Evolutionary conservation across 2,888 invertebrate species (phyloP), one percentile per base, ranked within the genome.

Genomic region (Xestia sexstrigata): DNA sequence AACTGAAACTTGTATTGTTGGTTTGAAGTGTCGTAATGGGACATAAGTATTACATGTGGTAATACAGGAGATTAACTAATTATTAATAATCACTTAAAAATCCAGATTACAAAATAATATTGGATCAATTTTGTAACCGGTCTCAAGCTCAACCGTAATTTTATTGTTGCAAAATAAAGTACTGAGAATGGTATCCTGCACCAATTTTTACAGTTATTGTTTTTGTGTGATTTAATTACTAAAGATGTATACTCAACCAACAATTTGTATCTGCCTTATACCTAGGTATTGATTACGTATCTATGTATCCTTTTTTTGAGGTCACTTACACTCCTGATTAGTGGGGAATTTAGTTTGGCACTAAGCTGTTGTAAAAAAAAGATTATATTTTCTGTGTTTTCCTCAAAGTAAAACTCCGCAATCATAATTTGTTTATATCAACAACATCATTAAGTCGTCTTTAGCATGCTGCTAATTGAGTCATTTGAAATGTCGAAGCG

Each of bases 21-120:
- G 26, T 70, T 15, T 52, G 35, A 45, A 75, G 30, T 55, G 30
- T 58, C 9, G 62, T 69, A 74, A 70, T 72, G 13, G 11, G 9
- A 63, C 23, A 30, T 70, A 52, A 35, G 30, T 35, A 23, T 42
- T 68, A 74, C 58, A 69, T 63, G 52, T 42, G 35, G 30, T 42
- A 76, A 67, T 47, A 47, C 13, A 55, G 30, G 23, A 55, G n/a
- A 47, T 79, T 60, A 63, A 63, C 47, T 68, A 47, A 35, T 35
- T 1, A 58, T 74, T 79, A 58, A 49, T 60, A 52, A 67, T 66
- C 11, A 60, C 58, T 60, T 78, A 15, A 67, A 35, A 67, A 35
- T 20, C 23, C 20, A 72, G 39, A 60, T 66, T 78, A 67, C 80
- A 74, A 74, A 74, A 74, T 47, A 2, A 66, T 26, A 58, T 66